Conservation (phyloP, 2,888 invertebrate genomes). For the Hydropsyche betteni region DNA sequence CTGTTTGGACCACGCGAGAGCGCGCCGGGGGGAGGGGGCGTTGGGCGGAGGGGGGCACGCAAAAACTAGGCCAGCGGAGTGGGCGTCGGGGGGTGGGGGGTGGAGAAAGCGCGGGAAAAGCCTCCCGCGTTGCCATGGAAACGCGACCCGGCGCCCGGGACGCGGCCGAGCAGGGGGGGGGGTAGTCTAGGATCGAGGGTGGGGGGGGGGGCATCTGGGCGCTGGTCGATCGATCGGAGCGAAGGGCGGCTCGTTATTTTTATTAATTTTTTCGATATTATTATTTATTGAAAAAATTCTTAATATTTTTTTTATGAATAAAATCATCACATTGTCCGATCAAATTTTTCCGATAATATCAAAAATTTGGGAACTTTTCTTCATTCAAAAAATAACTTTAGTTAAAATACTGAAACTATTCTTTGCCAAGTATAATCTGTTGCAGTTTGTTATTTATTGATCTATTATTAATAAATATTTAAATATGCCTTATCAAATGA, state of each 20-base stretch:
- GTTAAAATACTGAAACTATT: too few relatives aligned
- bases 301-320: too few relatives aligned
- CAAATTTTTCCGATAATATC: too few relatives aligned
- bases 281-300: too few relatives aligned
- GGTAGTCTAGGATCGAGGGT: slow-evolving; percentile 30
- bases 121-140: slow-evolving; percentile 44
- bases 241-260: slow-evolving; percentile 17
- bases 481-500: too few relatives aligned
- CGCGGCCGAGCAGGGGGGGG: slow-evolving; percentile 3
- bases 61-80: slow-evolving; percentile 29
- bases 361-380: too few relatives aligned
- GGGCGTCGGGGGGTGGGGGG: background rate
- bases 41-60: background rate
- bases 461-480: too few relatives aligned
- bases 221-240: slow-evolving; percentile 39
- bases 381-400: too few relatives aligned
- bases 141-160: slow-evolving; percentile 34
- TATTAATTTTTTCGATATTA: slow-evolving; percentile 14
- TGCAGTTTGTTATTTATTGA: too few relatives aligned
- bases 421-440: too few relatives aligned
- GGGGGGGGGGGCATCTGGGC: slow-evolving; percentile 40
- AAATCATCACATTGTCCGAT: too few relatives aligned
- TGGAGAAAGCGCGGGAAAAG: slow-evolving; percentile 28
- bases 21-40: background rate
- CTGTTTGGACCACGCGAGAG: background rate